phyloP scores from a whole-genome alignment of 2,113 vertebrate genomes.

The Tragelaphus strepsiceros region DNA sequence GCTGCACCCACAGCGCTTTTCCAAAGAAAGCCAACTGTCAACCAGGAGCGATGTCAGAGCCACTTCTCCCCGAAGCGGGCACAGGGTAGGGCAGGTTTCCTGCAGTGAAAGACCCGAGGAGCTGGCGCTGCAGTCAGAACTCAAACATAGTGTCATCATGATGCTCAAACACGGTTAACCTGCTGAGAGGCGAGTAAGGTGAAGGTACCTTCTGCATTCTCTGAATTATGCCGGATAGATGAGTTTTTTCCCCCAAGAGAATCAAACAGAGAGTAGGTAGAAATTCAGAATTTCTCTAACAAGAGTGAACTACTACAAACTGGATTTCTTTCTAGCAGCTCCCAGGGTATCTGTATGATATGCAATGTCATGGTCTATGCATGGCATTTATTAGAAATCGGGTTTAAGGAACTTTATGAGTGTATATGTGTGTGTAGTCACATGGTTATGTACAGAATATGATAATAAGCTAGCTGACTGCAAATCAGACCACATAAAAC shows the following conservation, averaged over 20 bases:
- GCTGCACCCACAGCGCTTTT: not conserved
- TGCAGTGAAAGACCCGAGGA: too few relatives aligned
- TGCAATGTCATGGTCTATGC: not conserved
- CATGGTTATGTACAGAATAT: not conserved
- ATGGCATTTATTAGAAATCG: not conserved
- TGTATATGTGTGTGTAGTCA: not conserved
- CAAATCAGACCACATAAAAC: not conserved
- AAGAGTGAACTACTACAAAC: not conserved
- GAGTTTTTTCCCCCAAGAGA: not conserved
- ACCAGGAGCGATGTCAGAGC: not conserved
- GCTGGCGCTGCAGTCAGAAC: too few relatives aligned
- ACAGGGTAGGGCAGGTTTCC: rapidly evolving
- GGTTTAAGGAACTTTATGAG: not conserved
- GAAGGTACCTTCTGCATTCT: not conserved
- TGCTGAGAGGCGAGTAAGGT: not conserved
- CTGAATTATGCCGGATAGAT: not conserved
- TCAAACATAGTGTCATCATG: rapidly evolving
- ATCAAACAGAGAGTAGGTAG: not conserved
- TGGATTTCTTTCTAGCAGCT: not conserved
- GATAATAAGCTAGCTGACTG: not conserved
- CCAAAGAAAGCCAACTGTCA: constrained; percentile 22
- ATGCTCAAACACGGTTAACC: not conserved
- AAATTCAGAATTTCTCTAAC: not conserved
- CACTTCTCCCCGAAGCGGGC: not conserved
- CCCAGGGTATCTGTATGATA: not conserved